Evolutionary conservation across 2,113 vertebrate genomes (phyloP).

Genomic region (Trochalopteron elliotii): DNA sequence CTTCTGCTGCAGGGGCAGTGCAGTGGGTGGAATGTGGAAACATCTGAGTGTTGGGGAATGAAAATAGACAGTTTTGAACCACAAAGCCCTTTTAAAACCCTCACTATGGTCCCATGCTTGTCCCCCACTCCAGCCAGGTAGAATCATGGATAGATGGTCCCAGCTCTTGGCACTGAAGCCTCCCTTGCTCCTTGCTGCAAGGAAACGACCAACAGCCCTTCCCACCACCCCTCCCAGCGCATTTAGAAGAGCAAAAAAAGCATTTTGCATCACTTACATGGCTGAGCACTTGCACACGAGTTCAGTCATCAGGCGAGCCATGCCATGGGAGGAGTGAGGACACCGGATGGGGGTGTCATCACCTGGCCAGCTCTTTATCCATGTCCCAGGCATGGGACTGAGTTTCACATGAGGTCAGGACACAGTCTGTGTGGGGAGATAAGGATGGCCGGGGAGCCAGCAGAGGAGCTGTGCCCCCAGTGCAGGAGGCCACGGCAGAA

Average conservation of each 20-base stretch:
- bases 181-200: background rate
- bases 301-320: accelerated
- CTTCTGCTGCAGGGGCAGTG: background rate
- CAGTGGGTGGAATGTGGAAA: background rate
- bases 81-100: background rate
- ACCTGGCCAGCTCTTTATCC: slow-evolving; percentile 42
- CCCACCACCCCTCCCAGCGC: accelerated
- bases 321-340: accelerated
- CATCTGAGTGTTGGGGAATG: accelerated
- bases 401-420: background rate
- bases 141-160: accelerated
- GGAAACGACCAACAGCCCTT: background rate
- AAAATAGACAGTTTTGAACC: background rate
- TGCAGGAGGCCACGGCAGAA: background rate
- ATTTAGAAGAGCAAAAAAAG: background rate
- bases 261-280: background rate
- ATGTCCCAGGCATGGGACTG: background rate
- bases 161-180: background rate
- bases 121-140: background rate
- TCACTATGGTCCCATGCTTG: background rate
- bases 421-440: background rate
- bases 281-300: accelerated
- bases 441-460: background rate
- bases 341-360: background rate
- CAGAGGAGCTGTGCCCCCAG: background rate